A percentile compares a stretch with the other conserved stretches of the same genome.
Evolutionary conservation across 2,888 invertebrate species (phyloP).

Genomic region (Ornithoptera alexandrae): DNA sequence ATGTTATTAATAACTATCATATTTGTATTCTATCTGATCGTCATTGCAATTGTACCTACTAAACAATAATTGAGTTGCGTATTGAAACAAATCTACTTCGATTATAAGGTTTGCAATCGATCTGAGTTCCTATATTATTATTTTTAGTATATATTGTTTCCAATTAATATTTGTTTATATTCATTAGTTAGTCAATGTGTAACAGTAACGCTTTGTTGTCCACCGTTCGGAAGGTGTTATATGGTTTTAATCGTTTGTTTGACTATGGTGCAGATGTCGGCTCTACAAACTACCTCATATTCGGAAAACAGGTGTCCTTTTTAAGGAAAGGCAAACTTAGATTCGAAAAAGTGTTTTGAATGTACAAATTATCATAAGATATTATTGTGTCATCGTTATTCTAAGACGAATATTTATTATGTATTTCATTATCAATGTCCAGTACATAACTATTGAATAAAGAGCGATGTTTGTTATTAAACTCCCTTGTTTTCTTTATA

Average conservation of each 20-base stretch:
- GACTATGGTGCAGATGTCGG: constrained; percentile 19
- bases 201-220: constrained; percentile 9
- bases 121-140: constrained; percentile 76
- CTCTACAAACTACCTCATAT: constrained; percentile 63
- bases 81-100: constrained; percentile 15
- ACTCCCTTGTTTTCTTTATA: constrained; percentile 29
- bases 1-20: neutral
- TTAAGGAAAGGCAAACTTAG: constrained; percentile 41
- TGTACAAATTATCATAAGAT: constrained; percentile 69
- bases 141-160: constrained; percentile 51
- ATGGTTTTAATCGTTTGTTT: constrained; percentile 13
- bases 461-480: constrained; percentile 77
- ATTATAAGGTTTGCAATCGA: constrained; percentile 57
- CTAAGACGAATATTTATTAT: constrained; percentile 64
- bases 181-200: constrained; percentile 47
- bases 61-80: constrained; percentile 8
- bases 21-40: neutral
- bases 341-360: constrained; percentile 48
- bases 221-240: constrained; percentile 15
- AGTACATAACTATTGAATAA: constrained; percentile 76
- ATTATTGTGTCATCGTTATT: constrained; percentile 66
- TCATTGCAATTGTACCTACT: constrained; percentile 7
- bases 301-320: constrained; percentile 54
- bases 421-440: constrained; percentile 78
- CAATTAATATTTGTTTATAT: constrained; percentile 53